Base-by-base conservation (phyloP, 2,888 invertebrate genomes). In the Alviniconcha strummeri region DNA sequence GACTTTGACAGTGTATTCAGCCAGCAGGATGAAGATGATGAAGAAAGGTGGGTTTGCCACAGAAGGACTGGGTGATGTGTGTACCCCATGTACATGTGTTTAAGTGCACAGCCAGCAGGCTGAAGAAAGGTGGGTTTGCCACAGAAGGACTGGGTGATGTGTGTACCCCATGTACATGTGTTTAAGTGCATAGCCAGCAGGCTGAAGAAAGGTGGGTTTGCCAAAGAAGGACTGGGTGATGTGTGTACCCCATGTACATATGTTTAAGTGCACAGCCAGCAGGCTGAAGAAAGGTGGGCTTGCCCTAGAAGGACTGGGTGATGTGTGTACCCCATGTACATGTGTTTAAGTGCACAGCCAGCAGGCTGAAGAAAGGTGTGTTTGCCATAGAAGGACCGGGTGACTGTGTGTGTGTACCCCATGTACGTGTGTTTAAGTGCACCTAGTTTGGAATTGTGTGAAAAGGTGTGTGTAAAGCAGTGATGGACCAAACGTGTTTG, bases 231-330 rank as follows among this genome's bases (percentile, higher is more conserved):
- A 36, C 36, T 36, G 36, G 36, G 36, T 36, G 36, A 36, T 36
- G 36, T 36, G 36, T 36, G 36, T 36, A 36, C 36, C 36, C 36
- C 36, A 3, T 36, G 36, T 36, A 36, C 36, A 36, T 36, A 3
- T 36, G 36, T 36, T 36, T 36, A 36, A 36, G 84, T 80, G 84
- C 78, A 64, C 82, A 83, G 67, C 67, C 52, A 55, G 54, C 81
- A 81, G 64, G 64, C n/a, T 56, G 86, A 85, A 57, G 79, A 72
- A 54, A 81, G 78, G 84, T 85, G 82, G 64, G 78, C 54, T 82
- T 72, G 72, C 56, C 36, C 0, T 36, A 36, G 36, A 36, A 36
- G 36, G 36, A 36, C 36, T 36, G 36, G 36, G 36, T 36, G 36
- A 36, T 36, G 72, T 74, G 52, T 74, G 52, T 52, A 36, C 52